These are phyloP conservation scores for Pandemis corylana DNA, from an alignment of 2,888 invertebrate species.

Conservation along the genomic window DNA sequence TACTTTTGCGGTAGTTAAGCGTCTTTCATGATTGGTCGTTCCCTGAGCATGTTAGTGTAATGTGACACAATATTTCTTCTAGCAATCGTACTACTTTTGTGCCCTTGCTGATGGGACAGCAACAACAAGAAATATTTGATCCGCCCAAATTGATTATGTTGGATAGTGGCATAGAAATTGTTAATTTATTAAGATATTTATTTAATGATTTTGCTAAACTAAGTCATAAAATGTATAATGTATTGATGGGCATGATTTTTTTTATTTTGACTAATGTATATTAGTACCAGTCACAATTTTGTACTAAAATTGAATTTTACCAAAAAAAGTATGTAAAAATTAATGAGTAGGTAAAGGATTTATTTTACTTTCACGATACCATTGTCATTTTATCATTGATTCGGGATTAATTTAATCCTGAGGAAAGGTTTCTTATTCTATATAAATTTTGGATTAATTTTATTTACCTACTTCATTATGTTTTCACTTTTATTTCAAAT, in stretches of 20 bases:
- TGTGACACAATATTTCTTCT: no score
- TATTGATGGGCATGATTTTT: neutral
- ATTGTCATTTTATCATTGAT: neutral
- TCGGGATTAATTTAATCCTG: no score
- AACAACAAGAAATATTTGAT: no score
- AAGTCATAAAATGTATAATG: conserved; percentile 7
- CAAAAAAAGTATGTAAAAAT: neutral
- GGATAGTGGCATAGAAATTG: neutral
- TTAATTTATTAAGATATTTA: conserved; percentile 20
- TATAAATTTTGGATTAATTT: no score
- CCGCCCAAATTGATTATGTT: neutral
- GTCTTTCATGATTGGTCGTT: no score
- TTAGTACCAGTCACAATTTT: neutral
- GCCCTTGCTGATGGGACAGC: no score
- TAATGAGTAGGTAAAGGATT: neutral
- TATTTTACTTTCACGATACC: neutral
- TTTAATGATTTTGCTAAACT: conserved; percentile 9
- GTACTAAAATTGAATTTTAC: neutral
- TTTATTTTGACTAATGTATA: conserved; percentile 1
- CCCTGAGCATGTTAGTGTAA: no score
- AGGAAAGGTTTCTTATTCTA: no score
- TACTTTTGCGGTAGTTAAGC: no score
- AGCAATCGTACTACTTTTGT: no score
- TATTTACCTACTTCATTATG: no score
- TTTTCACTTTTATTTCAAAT: neutral